Percentiles rank a stretch among this genome's conserved stretches.
These are phyloP conservation scores for Meleagris gallopavo DNA, from an alignment of 2,113 vertebrate species.

Conservation along the genomic window DNA sequence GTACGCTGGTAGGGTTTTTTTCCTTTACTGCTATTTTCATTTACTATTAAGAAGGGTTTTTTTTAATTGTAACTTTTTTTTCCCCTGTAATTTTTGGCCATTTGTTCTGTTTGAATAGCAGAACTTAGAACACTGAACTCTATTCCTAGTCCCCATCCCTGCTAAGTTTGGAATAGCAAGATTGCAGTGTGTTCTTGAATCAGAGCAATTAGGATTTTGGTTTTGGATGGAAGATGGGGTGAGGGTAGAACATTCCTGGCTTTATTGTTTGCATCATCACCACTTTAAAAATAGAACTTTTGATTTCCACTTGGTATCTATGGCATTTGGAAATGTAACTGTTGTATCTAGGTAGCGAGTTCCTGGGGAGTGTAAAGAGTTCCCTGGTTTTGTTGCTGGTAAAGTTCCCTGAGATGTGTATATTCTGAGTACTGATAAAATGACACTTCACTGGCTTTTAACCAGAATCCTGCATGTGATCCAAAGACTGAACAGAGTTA, in stretches of 20 bases:
- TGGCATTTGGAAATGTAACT: constrained; percentile 28
- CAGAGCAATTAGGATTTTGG: background rate
- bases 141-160: background rate
- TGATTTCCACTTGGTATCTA: background rate
- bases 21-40: background rate
- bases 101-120: background rate
- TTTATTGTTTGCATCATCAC: constrained; percentile 25
- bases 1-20: background rate
- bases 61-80: background rate
- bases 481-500: constrained; percentile 56
- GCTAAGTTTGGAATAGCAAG: background rate
- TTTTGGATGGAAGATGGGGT: background rate
- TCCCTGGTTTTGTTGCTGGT: background rate
- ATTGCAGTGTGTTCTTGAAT: background rate
- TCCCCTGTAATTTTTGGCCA: background rate
- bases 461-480: constrained; percentile 64
- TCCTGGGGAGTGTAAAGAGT: constrained; percentile 30
- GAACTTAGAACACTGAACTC: background rate
- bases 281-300: constrained; percentile 52
- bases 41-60: background rate
- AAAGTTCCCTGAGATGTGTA: background rate
- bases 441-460: constrained; percentile 49
- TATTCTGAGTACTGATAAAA: constrained; percentile 48
- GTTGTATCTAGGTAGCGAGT: constrained; percentile 39
- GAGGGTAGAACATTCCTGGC: background rate